phyloP scores from a whole-genome alignment of 2,888 invertebrate species.

The Cheilosia variabilis region DNA sequence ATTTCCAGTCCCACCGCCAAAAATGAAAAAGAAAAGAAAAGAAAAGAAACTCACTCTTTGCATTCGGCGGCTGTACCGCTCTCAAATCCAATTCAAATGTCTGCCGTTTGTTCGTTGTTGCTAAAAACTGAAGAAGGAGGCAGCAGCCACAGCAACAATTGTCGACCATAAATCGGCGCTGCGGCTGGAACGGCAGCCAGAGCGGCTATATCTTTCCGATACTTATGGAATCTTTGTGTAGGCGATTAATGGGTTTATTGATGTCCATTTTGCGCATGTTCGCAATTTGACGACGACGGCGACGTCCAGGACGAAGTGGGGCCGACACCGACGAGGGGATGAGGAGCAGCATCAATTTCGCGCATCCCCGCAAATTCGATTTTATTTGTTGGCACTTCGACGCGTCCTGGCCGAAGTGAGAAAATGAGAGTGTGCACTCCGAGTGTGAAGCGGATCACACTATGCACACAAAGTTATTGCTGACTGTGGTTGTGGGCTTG shows the following conservation, averaged over 20 bases:
- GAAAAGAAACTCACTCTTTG: not conserved
- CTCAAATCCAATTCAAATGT: slow-evolving; percentile 65
- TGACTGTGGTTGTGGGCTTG: not conserved
- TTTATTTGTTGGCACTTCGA: slow-evolving; percentile 74
- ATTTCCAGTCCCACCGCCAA: slow-evolving; percentile 51
- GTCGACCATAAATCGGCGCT: slow-evolving; percentile 64
- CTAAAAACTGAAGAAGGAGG: slow-evolving; percentile 49
- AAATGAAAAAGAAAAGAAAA: not conserved
- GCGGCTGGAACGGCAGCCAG: slow-evolving; percentile 65
- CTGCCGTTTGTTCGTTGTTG: slow-evolving; percentile 35
- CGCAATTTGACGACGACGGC: slow-evolving; percentile 56
- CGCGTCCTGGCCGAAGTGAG: slow-evolving; percentile 39
- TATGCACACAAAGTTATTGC: slow-evolving; percentile 11
- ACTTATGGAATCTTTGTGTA: slow-evolving; percentile 76
- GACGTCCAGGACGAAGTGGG: slow-evolving; percentile 15
- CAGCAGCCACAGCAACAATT: slow-evolving; percentile 58
- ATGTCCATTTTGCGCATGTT: slow-evolving; percentile 76
- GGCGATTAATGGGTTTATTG: slow-evolving; percentile 78
- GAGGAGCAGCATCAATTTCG: slow-evolving; percentile 57
- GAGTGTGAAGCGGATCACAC: slow-evolving; percentile 53
- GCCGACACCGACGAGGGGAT: not conserved
- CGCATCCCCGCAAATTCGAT: slow-evolving; percentile 69
- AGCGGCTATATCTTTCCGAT: slow-evolving; percentile 62
- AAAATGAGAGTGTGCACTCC: slow-evolving; percentile 67
- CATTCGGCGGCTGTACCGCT: slow-evolving; percentile 34